Conservation (phyloP, 30 jellyfish, hydroid and myxozoan genomes). For the Aurelia sp. region DNA sequence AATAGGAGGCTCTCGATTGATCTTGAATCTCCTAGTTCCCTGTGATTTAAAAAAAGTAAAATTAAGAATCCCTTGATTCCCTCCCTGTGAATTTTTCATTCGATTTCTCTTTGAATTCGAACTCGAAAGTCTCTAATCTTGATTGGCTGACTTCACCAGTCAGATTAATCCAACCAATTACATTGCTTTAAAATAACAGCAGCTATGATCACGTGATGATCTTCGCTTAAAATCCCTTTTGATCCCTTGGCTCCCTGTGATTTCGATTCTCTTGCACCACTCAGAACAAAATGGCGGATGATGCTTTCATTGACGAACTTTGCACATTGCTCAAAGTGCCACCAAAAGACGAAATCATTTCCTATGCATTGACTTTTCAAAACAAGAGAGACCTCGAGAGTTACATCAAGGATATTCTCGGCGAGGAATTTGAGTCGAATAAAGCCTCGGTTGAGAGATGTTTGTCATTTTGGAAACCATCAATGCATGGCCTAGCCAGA, state of each 20-base stretch:
- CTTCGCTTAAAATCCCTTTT: background rate
- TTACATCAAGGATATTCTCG: slow-evolving; percentile 45
- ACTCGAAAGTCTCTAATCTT: no score
- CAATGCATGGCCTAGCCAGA: slow-evolving; percentile 14
- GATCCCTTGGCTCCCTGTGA: slow-evolving; percentile 26
- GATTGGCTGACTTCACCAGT: no score
- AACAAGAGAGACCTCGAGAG: slow-evolving; percentile 62
- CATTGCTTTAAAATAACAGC: no score
- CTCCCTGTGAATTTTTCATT: no score
- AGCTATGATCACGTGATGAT: no score
- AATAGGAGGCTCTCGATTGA: slow-evolving; percentile 10
- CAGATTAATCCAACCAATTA: no score
- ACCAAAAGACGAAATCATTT: slow-evolving; percentile 61
- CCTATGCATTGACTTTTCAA: slow-evolving; percentile 64
- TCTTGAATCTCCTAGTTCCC: background rate
- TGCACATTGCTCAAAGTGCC: slow-evolving; percentile 47
- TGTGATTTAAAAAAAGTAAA: background rate
- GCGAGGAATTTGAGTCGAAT: slow-evolving; percentile 1
- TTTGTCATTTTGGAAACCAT: slow-evolving; percentile 57
- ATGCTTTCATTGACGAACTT: slow-evolving; percentile 29
- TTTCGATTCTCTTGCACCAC: background rate
- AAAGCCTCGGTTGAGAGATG: slow-evolving; percentile 24
- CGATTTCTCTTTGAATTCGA: no score
- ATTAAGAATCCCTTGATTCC: background rate
- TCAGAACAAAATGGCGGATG: slow-evolving; percentile 56